phyloP scores from a whole-genome alignment of 2,888 invertebrate species.

The Trachelus iudaicus region DNA sequence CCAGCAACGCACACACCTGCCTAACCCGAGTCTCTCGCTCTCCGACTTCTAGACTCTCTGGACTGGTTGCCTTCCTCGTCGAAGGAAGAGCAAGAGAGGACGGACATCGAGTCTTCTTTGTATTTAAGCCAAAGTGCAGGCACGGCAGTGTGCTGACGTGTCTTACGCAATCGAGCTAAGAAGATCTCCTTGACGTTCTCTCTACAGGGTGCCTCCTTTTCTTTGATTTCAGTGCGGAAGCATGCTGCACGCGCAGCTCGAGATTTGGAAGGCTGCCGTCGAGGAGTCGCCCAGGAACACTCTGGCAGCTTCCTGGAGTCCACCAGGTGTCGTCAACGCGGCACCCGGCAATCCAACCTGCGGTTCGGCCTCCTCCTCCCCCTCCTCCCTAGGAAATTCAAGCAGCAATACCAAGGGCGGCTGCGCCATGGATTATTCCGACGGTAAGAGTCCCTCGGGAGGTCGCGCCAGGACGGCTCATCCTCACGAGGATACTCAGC shows the following conservation, averaged over 20 bases:
- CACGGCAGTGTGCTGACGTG: neutral
- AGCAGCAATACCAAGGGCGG: conserved; percentile 52
- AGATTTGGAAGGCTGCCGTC: conserved; percentile 89
- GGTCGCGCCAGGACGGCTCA: neutral
- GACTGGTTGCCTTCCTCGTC: too few relatives aligned
- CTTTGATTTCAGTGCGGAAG: conserved; percentile 77
- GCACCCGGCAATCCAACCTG: conserved; percentile 43
- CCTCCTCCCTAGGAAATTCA: conserved; percentile 44
- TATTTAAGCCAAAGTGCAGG: neutral
- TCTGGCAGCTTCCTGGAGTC: conserved; percentile 58
- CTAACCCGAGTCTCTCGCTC: too few relatives aligned
- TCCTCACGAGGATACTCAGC: neutral
- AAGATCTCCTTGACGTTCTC: neutral
- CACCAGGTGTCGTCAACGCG: conserved; percentile 51
- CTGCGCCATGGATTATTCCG: conserved; percentile 74
- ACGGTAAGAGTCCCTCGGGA: conserved; percentile 68
- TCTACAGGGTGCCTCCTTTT: neutral
- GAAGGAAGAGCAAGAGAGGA: too few relatives aligned
- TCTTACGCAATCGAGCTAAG: neutral
- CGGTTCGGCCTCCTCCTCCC: conserved; percentile 46
- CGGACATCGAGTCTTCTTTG: neutral
- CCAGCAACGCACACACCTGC: neutral
- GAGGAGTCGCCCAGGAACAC: conserved; percentile 70
- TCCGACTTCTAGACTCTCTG: too few relatives aligned
- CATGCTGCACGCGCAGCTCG: conserved; percentile 86